Conservation (phyloP, 2,888 invertebrate species). For the Apeira syringaria region DNA sequence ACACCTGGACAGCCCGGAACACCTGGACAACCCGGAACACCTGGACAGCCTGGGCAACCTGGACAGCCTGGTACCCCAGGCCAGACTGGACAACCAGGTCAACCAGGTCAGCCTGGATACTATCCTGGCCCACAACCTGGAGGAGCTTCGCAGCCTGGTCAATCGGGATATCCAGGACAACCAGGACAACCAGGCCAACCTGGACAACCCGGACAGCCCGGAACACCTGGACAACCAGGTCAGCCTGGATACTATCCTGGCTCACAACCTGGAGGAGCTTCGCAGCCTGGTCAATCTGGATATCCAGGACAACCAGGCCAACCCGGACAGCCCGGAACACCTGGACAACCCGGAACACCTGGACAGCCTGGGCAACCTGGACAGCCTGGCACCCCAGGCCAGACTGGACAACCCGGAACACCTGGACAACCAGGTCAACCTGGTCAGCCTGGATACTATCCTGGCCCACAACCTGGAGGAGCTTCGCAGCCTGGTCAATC, state of each 20-base stretch:
- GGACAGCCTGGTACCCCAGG: constrained; percentile 36
- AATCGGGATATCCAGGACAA: constrained; percentile 29
- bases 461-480: constrained; percentile 33
- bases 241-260: constrained; percentile 26
- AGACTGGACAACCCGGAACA: constrained; percentile 39
- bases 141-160: no score
- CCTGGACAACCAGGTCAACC: constrained; percentile 27
- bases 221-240: background rate
- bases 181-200: constrained; percentile 22
- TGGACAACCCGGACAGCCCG: constrained; percentile 1
- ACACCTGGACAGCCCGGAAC: constrained; percentile 1
- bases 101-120: background rate
- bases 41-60: constrained; percentile 5
- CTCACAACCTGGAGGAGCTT: constrained; percentile 10
- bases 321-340: constrained; percentile 20
- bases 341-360: constrained; percentile 1
- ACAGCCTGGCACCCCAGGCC: constrained; percentile 34
- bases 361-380: constrained; percentile 14
- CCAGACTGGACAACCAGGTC: constrained; percentile 23
- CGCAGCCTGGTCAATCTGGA: constrained; percentile 18
- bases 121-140: constrained; percentile 6
- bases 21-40: constrained; percentile 1
- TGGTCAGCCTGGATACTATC: constrained; percentile 22
- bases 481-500: constrained; percentile 47
- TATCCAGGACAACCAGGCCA: constrained; percentile 33